A percentile compares a stretch with the other conserved stretches of the same genome.
Conservation (phyloP, 2,797 vertebrate species). For the Mycteria americana region DNA sequence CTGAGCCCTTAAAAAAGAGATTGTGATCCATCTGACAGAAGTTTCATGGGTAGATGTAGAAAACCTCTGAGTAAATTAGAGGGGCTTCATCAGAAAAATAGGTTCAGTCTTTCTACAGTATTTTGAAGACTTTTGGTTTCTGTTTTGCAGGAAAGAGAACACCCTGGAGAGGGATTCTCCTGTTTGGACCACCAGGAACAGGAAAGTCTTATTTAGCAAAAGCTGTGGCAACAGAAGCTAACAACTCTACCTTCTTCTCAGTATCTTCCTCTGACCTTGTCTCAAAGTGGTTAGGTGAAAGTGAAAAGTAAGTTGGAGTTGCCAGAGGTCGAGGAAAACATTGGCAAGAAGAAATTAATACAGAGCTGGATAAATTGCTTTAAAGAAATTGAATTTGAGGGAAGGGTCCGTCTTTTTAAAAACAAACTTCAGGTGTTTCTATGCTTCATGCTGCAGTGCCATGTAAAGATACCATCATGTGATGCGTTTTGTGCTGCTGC, state of each 20-base stretch:
- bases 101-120: background rate
- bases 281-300: conserved; percentile 98
- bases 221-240: conserved; percentile 97
- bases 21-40: background rate
- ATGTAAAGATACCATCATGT: background rate
- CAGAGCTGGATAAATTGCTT: background rate
- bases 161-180: conserved; percentile 95
- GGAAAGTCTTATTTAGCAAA: conserved; percentile 99
- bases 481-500: background rate
- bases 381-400: background rate
- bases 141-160: conserved; percentile 89
- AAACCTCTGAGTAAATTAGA: background rate
- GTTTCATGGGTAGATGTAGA: background rate
- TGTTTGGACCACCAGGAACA: conserved; percentile 97
- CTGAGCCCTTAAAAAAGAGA: background rate
- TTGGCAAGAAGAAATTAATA: background rate
- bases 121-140: background rate
- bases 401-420: background rate
- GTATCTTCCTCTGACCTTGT: conserved; percentile 97
- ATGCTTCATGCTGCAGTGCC: background rate
- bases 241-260: conserved; percentile 98
- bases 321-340: background rate
- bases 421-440: background rate
- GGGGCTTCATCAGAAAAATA: background rate
- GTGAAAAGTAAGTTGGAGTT: conserved; percentile 90